Percentiles rank a stretch among this genome's conserved stretches.
phyloP scores from a whole-genome alignment of 2,113 vertebrate species.

The Takifugu flavidus region DNA sequence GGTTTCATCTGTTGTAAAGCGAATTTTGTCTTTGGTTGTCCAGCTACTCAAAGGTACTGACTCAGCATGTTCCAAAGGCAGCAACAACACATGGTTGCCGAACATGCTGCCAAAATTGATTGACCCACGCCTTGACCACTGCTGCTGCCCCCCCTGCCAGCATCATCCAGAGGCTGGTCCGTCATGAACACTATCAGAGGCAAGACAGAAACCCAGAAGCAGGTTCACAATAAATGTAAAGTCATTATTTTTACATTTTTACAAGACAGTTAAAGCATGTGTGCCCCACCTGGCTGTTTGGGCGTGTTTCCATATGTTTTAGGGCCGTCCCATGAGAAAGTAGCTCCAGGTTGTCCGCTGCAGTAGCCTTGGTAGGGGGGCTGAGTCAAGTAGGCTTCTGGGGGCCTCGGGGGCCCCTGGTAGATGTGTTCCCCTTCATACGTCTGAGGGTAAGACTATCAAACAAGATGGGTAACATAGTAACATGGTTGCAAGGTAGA shows the following conservation, averaged over 20 bases:
- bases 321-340: not conserved
- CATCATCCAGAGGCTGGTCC: slow-evolving; percentile 4
- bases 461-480: not conserved
- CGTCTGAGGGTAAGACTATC: slow-evolving; percentile 27
- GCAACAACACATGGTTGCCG: slow-evolving; percentile 47
- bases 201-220: not conserved
- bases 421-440: slow-evolving; percentile 7
- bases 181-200: slow-evolving; percentile 30
- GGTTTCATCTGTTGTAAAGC: not conserved
- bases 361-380: slow-evolving; percentile 7
- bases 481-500: not conserved
- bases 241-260: no score
- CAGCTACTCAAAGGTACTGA: not conserved
- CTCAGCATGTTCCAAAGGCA: slow-evolving; percentile 46
- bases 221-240: no score
- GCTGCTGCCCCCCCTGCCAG: not conserved
- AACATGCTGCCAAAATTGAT: slow-evolving; percentile 20
- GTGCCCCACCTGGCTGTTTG: slow-evolving; percentile 4
- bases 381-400: not conserved
- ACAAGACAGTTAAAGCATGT: no score
- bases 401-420: not conserved
- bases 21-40: not conserved
- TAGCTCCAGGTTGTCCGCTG: rapidly evolving
- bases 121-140: not conserved
- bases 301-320: not conserved